Evolutionary conservation across 2,888 invertebrate genomes (phyloP).

Genomic region (Electrophaes corylata): DNA sequence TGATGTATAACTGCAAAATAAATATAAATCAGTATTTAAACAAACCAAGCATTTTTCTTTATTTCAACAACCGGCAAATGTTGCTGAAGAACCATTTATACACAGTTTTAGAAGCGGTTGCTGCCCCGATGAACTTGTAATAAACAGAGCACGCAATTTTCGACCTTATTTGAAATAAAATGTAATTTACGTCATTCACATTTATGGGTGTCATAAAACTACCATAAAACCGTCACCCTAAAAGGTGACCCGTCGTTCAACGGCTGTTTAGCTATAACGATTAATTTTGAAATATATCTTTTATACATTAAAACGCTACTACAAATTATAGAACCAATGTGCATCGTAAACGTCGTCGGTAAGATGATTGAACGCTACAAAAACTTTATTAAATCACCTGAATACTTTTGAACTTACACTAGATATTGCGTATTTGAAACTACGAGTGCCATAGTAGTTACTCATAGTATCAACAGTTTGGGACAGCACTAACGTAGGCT

Average conservation of each 20-base stretch:
- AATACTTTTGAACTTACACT: no score
- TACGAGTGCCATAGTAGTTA: no score
- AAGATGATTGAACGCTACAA: no score
- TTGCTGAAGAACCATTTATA: background rate
- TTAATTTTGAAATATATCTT: background rate
- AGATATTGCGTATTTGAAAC: no score
- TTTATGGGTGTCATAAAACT: background rate
- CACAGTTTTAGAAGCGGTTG: background rate
- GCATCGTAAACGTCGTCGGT: no score
- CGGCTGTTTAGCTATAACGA: background rate
- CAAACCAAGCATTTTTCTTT: background rate
- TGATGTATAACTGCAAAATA: constrained; percentile 60
- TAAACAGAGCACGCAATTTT: background rate
- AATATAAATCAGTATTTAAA: background rate
- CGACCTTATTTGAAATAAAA: background rate
- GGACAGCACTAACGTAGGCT: no score
- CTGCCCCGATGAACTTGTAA: background rate
- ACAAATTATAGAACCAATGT: background rate
- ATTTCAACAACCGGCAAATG: background rate
- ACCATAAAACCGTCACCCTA: constrained; percentile 1
- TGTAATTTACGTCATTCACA: background rate
- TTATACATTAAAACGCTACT: background rate
- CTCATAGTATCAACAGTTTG: no score
- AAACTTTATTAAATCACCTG: no score
- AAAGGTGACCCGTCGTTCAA: background rate